Conservation (phyloP, 2,113 vertebrate species). For the Haliaeetus leucogaster region DNA sequence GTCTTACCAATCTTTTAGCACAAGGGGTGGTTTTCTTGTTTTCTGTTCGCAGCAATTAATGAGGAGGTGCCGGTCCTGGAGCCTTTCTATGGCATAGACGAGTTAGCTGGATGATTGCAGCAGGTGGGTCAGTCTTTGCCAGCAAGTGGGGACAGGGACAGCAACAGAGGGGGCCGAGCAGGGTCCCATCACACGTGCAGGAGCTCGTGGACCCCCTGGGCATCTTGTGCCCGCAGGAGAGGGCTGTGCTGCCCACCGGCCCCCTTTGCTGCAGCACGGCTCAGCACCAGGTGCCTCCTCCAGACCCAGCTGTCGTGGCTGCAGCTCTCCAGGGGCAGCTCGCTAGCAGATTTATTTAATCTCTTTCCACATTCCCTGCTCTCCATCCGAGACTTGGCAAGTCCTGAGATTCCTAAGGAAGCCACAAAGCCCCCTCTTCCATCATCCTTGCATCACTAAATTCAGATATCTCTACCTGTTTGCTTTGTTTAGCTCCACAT, state of each 20-base stretch:
- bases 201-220: background rate
- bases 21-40: accelerated
- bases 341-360: background rate
- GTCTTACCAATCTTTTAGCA: background rate
- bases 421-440: background rate
- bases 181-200: background rate
- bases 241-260: background rate
- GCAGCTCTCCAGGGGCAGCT: background rate
- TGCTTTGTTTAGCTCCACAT: background rate
- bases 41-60: accelerated
- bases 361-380: background rate
- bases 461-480: background rate
- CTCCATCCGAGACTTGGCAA: background rate
- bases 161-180: background rate
- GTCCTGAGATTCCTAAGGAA: background rate
- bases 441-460: background rate
- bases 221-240: too few species aligned
- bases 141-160: background rate
- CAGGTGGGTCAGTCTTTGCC: background rate
- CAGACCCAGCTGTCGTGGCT: background rate
- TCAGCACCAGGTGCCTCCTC: background rate
- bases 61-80: background rate
- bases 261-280: background rate
- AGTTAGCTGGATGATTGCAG: background rate
- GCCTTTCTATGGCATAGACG: accelerated